Conservation (phyloP, 2,888 invertebrate species). For the Auanema freiburgensis region DNA sequence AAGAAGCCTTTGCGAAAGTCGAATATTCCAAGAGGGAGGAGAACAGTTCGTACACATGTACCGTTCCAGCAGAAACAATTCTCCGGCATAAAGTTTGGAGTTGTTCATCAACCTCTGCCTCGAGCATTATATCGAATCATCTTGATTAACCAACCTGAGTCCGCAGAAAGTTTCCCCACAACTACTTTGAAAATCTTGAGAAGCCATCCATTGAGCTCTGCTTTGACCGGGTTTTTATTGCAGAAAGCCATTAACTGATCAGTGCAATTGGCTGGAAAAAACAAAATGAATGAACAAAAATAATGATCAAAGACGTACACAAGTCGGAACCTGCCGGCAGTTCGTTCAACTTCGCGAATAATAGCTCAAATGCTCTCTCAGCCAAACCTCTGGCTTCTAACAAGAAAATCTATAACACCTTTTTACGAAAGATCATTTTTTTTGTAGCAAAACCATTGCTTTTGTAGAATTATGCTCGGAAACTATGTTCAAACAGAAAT, state of each 20-base stretch:
- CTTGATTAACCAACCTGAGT: neutral
- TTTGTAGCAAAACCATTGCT: constrained; percentile 15
- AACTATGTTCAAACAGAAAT: constrained; percentile 52
- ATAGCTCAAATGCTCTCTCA: constrained; percentile 47
- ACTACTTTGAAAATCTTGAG: constrained; percentile 26
- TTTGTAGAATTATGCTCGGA: constrained; percentile 25
- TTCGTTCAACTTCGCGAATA: constrained; percentile 36
- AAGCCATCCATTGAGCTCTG: constrained; percentile 34
- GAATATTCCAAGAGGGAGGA: constrained; percentile 17
- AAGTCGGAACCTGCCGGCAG: neutral
- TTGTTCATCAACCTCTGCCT: constrained; percentile 16
- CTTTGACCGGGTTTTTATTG: constrained; percentile 20
- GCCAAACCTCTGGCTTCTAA: constrained; percentile 43
- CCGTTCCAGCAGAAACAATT: constrained; percentile 24
- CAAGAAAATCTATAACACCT: constrained; percentile 19
- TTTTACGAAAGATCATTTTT: neutral
- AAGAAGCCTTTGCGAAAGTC: constrained; percentile 16
- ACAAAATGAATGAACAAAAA: neutral
- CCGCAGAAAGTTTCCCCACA: neutral
- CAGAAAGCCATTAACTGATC: constrained; percentile 32
- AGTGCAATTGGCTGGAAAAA: constrained; percentile 28
- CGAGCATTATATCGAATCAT: neutral
- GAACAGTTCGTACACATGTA: constrained; percentile 15
- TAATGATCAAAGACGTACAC: neutral
- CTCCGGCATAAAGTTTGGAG: constrained; percentile 20